Evolutionary conservation across 2,888 invertebrate genomes (phyloP), one percentile per base, ranked within the genome.

Genomic region (Dascillus cervinus): DNA sequence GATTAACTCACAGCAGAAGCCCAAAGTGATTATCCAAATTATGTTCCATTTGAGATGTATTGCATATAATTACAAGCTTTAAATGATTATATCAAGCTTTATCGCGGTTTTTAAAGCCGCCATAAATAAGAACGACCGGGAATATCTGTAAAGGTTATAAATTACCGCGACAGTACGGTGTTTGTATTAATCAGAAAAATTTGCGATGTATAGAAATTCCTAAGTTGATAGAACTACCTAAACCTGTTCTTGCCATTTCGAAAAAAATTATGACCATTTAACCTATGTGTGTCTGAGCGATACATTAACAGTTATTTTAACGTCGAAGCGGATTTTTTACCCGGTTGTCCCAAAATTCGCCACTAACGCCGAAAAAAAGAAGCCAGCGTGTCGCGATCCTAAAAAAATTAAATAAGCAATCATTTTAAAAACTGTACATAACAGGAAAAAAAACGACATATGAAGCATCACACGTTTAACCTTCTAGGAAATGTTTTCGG

Each of bases 401-500:
- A n/a, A n/a, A 33, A 32, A 34, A 33, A 36, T 27, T 32, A 29
- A 39, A 39, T 39, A 32, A 30, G 29, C 35, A 38, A 41, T 39
- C 41, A 33, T 39, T 41, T 41, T 36, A 41, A 41, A 17, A 37
- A 36, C 27, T 34, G 32, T 28, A 36, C 15, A 32, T 27, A 37
- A n/a, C n/a, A n/a, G n/a, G n/a, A n/a, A n/a, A n/a, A n/a, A n/a
- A 37, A 37, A 29, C 39, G 37, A 39, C 36, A 39, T 22, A 42
- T 34, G 29, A 32, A 37, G 26, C 37, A 39, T 34, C 42, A 39
- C 39, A 42, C 42, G 34, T 42, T 39, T 37, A 42, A 42, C 44
- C 47, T 47, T 47, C 47, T 43, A 41, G 42, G 46, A 46, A 46
- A 44, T 37, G 34, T 32, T 46, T 46, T 44, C 37, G 39, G 39